Evolutionary conservation across 2,113 vertebrate genomes (phyloP), one percentile per base, ranked within the genome.

Genomic region (Cyprinodon tularosa): DNA sequence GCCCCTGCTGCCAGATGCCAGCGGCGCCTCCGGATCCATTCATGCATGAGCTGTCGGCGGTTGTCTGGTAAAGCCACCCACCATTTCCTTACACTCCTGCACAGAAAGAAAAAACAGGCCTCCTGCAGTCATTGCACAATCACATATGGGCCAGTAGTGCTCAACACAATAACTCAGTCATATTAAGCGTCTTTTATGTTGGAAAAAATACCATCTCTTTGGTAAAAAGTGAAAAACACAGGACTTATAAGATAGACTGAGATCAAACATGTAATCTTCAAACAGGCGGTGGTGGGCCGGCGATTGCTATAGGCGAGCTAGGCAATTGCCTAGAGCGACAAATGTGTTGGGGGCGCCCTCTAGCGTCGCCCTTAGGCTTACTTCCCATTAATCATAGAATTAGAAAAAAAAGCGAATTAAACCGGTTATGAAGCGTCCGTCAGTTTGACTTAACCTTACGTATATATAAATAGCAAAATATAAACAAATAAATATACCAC

Each of bases 41-140:
- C 90, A 68, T 95, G 96, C 57, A 98, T 74, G 3, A 97, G 91
- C 73, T 96, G 92, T 76, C 89, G 91, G 77, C 96, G 96, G 90
- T 97, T 95, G 69, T 93, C 87, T 36, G 98, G 97, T 78, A 99
- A 95, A 6, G 95, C 88, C 48, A 81, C 90, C 98, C 97, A 99
- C 97, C 98, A 99, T 53, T 96, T 97, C 84, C 97, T 96, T 86
- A 99, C 91, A 81, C 97, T 97, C 94, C 98, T 99, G 90, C 20
- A 12, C 1, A 81, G 9, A 78, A 2, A 77, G 9, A 15, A 13
- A 17, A 36, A 14, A 14, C 15, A n/a, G 3, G 7, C 62, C 63
- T 48, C 50, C 53, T 3, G 45, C 20, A 77, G 22, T 20, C 12
- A 12, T 29, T 47, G 3, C 20, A 42, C 72, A 61, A 50, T 44